These are phyloP conservation scores for Zaprionus vittiger DNA, from an alignment of 1,140 invertebrate genomes.

Conservation along the genomic window DNA sequence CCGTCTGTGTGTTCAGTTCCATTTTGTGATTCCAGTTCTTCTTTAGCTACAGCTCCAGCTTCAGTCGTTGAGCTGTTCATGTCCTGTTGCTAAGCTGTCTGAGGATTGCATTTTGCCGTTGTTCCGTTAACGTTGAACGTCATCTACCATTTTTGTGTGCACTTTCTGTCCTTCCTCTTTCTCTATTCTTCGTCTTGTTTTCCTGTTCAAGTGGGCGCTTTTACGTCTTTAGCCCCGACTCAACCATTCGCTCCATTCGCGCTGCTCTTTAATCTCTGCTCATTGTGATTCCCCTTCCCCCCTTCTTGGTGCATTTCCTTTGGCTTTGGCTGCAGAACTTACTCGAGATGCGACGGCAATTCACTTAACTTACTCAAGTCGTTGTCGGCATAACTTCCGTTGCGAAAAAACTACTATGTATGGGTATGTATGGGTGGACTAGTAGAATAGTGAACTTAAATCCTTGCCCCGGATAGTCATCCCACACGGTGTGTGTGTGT, in stretches of 20 bases:
- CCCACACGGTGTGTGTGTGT: slow-evolving; percentile 11
- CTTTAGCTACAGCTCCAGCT: not conserved
- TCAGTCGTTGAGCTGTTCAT: slow-evolving; percentile 23
- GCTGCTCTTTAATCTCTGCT: slow-evolving; percentile 58
- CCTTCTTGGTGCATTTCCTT: slow-evolving; percentile 58
- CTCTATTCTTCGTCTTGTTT: slow-evolving; percentile 4
- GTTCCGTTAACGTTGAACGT: slow-evolving; percentile 36
- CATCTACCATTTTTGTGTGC: slow-evolving; percentile 44
- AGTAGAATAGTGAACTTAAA: slow-evolving; percentile 12
- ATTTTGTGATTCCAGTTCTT: not conserved
- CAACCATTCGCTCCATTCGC: slow-evolving; percentile 14
- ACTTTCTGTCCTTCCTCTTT: slow-evolving; percentile 11
- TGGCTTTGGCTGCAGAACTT: slow-evolving; percentile 36
- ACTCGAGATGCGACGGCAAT: slow-evolving; percentile 59
- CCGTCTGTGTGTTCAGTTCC: not conserved
- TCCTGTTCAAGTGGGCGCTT: slow-evolving; percentile 18
- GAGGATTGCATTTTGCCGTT: slow-evolving; percentile 42
- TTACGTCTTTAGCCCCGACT: slow-evolving; percentile 17
- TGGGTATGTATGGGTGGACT: too few species aligned
- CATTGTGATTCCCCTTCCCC: slow-evolving; percentile 17
- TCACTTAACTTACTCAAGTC: slow-evolving; percentile 81
- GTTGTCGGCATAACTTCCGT: slow-evolving; percentile 80
- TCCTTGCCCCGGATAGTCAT: slow-evolving; percentile 24
- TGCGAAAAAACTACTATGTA: slow-evolving; percentile 10
- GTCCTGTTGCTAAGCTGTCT: slow-evolving; percentile 29